A percentile compares a stretch with the other conserved stretches of the same genome.
phyloP scores from a whole-genome alignment of 2,888 invertebrate genomes.

The Hypomecis atomaria region DNA sequence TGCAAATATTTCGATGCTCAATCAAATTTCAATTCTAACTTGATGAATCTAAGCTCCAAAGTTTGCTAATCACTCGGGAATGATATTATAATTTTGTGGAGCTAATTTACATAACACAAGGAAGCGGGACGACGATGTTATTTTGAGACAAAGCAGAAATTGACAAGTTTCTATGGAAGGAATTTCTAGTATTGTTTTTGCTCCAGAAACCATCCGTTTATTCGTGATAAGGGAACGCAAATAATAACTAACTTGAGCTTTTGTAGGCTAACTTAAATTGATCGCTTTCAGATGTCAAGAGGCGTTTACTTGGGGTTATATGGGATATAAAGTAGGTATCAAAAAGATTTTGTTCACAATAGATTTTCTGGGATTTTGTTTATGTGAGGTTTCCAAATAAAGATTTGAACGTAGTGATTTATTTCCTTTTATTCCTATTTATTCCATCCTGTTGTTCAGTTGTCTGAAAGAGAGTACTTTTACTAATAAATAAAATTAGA shows the following conservation, averaged over 20 bases:
- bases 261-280: conserved; percentile 7
- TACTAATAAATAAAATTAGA: no score
- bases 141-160: conserved; percentile 42
- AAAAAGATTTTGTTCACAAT: no score
- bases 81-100: conserved; percentile 35
- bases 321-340: no score
- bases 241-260: conserved; percentile 36
- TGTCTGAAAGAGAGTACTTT: no score
- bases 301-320: background rate
- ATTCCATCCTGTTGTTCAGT: no score
- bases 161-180: conserved; percentile 38
- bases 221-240: conserved; percentile 46
- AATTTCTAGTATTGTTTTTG: conserved; percentile 48
- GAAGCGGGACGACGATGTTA: conserved; percentile 33
- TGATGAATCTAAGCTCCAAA: conserved; percentile 30
- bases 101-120: conserved; percentile 45
- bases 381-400: no score
- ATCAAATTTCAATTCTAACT: conserved; percentile 33
- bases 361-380: no score
- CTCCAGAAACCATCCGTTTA: conserved; percentile 37
- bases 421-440: no score
- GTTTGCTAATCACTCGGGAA: conserved; percentile 27
- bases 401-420: no score
- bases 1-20: conserved; percentile 18
- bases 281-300: conserved; percentile 7